phyloP scores from a whole-genome alignment of 2,888 invertebrate species.

The Onchidella celtica region DNA sequence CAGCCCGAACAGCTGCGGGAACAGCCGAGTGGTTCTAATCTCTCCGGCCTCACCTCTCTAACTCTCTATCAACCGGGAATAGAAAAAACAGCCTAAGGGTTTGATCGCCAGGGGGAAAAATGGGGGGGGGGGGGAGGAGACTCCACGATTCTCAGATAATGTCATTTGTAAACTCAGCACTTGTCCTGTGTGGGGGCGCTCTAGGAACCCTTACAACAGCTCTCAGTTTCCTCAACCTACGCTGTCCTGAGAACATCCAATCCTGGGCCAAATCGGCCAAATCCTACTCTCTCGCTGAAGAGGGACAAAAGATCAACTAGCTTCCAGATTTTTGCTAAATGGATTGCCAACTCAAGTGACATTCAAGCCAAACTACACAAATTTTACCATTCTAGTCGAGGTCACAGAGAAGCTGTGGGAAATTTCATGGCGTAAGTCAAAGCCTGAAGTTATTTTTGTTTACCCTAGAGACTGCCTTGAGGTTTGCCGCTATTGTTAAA shows the following conservation, averaged over 20 bases:
- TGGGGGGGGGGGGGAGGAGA: slow-evolving; percentile 24
- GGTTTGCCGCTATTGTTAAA: too few species aligned
- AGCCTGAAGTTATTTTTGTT: too few species aligned
- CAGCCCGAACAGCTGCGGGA: not conserved
- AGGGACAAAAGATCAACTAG: not conserved
- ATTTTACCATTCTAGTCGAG: too few species aligned
- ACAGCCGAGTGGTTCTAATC: not conserved
- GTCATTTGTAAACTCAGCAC: not conserved
- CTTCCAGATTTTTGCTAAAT: not conserved
- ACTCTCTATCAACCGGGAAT: too few species aligned
- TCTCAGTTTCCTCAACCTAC: slow-evolving; percentile 1
- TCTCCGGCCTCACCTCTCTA: not conserved
- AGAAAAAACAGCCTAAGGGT: slow-evolving; percentile 1
- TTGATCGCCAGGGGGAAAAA: too few species aligned
- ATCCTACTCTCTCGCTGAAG: not conserved
- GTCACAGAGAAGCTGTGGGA: too few species aligned
- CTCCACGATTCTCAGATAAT: not conserved
- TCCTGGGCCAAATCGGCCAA: not conserved
- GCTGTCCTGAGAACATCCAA: not conserved
- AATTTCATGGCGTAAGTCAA: too few species aligned
- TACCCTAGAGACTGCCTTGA: too few species aligned
- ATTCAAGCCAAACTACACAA: too few species aligned
- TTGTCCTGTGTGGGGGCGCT: not conserved
- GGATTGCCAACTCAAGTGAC: too few species aligned
- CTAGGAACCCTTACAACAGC: not conserved